Evolutionary conservation across 2,888 invertebrate species (phyloP).

Genomic region (Machimus rusticus): DNA sequence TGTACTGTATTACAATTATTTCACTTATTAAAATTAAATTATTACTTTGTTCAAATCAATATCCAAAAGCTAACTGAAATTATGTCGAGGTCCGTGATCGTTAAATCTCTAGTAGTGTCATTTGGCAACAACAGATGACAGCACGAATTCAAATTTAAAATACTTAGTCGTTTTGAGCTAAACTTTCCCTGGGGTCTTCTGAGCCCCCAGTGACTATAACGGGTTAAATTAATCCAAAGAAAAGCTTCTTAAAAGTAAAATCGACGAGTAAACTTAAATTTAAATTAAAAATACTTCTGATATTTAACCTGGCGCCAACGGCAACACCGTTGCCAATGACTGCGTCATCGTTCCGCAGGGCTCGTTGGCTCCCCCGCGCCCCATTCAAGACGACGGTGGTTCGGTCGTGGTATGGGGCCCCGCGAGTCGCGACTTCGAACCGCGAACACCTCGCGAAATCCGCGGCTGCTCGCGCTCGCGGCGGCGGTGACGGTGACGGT

Average conservation of each 20-base stretch:
- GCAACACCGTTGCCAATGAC: not conserved
- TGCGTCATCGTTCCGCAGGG: not conserved
- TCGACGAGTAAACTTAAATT: not conserved
- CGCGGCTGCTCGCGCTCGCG: not conserved
- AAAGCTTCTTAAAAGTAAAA: not conserved
- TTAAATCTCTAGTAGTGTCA: no score
- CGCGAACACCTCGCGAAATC: not conserved
- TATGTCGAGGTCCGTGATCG: no score
- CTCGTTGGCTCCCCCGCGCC: not conserved
- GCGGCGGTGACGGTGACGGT: not conserved
- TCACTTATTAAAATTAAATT: no score
- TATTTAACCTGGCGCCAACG: not conserved
- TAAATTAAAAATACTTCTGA: not conserved
- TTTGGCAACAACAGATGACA: no score
- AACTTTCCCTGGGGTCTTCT: no score
- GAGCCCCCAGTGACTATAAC: no score
- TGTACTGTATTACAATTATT: no score
- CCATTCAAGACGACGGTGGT: not conserved
- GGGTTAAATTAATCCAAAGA: not conserved
- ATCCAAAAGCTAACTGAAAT: no score
- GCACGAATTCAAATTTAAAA: no score
- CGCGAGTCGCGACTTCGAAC: not conserved
- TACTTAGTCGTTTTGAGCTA: no score
- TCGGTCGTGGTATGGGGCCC: not conserved
- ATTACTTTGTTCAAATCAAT: no score